Base-by-base conservation (phyloP, 2,797 vertebrate genomes). In the Siniperca undulata region DNA sequence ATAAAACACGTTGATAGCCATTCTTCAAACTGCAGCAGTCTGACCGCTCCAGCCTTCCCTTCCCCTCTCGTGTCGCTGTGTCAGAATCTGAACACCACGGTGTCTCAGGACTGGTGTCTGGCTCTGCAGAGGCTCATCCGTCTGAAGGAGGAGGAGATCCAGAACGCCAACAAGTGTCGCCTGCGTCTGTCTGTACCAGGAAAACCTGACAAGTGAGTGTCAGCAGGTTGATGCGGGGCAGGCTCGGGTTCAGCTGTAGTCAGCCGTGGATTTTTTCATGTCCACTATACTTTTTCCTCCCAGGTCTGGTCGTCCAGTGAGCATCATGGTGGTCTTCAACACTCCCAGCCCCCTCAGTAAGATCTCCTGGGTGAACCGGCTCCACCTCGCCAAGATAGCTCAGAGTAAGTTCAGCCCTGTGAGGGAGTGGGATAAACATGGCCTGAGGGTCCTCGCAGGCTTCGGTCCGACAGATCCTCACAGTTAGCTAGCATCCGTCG, bases 101-200 rank as follows among this genome's bases (percentile, higher is more conserved):
- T 98, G 80, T 97, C 97, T 2, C 96, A 97, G 78, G 98, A 98
- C 91, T 99, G 97, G 97, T 97, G 96, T 90, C 91, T 97, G 90
- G 97, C 97, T 10, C 94, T 99, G 76, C 97, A 97, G 95, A 96
- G 97, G 84, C 96, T 98, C 81, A 94, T 98, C 93, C 96, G 96
- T 55, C 96, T 98, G 34, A 98, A 98, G 87, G 98, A 98, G 76
- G 97, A 97, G 34, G 96, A 97, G 86, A 98, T 98, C 91, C 97
- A 98, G 82, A 97, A 96, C 0, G 97, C 97, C 84, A 97, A 98
- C 95, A 98, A 97, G 86, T 98, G 97, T 83, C 96, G 96, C 22
- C 96, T 99, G 22, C 94, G 97, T 6, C 96, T 99, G 56, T 95
- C 97, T 72, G 94, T 99, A 17, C 97, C 97, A 0, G 97, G 97